Evolutionary conservation across 2,113 vertebrate genomes (phyloP), one percentile per base, ranked within the genome.

Genomic region (Solea senegalensis): DNA sequence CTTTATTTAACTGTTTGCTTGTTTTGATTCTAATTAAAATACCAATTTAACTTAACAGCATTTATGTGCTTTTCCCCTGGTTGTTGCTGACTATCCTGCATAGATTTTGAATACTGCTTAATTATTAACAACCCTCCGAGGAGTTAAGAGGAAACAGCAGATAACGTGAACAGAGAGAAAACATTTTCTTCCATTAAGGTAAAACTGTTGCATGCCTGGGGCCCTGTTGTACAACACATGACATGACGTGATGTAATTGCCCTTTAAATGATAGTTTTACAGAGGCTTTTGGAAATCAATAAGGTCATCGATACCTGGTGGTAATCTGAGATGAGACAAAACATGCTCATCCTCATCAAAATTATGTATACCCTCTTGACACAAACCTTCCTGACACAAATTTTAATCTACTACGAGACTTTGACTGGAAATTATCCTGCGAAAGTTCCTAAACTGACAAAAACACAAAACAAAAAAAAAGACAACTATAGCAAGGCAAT

Each of bases 271-370:
- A 80, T 62, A 44, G 45, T 52, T 68, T 21, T 28, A n/a, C 27
- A 51, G 21, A 40, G 14, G 40, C 45, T 41, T 21, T 26, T 15
- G 6, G 16, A 74, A 74, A 82, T 77, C 79, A 63, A 69, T 68
- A 55, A 28, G 10, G 6, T 65, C 65, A 78, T 85, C 64, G 26
- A 79, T 81, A 77, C 21, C 27, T 49, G 65, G 82, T 54, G 26
- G 1, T 1, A 21, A 3, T 10, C 51, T 50, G 15, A 43, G 10
- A 66, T 69, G 53, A 39, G 16, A 73, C 41, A 21, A 39, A 26
- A 50, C 48, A 68, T 26, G 28, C 28, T 40, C 54, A 5, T 70
- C 16, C 28, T 50, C 39, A 40, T 63, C 48, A 49, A 34, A 45
- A 66, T 7, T 62, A n/a, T 45, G 41, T 80, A 46, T 41, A 40